Base-by-base conservation (phyloP, 2,113 vertebrate genomes). In the Ondatra zibethicus region DNA sequence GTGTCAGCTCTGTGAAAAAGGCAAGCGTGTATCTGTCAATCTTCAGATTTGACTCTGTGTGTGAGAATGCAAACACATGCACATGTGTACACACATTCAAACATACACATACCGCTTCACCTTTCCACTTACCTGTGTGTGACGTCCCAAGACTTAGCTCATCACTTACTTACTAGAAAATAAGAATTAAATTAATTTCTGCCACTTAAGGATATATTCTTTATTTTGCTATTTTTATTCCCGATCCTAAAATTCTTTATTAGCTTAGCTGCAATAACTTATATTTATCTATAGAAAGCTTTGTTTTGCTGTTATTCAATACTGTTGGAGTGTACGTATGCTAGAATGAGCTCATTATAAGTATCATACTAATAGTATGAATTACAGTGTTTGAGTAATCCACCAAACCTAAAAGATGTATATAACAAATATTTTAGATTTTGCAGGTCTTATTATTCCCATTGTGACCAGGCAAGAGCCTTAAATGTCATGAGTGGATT, bases 1-100 rank as follows among this genome's bases (percentile, higher is more conserved):
- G 91, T 98, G 98, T 98, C 98, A 98, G 89, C 95, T 93, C 95
- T 80, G 82, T 73, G 96, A 97, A 78, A 97, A 97, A 97, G 97
- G 97, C 98, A 97, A 89, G 96, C 98, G 14, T 88, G 14, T 97
- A 98, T n/a, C 92, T 97, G 98, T 98, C 98, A 97, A 3, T 96
- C 97, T 97, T 73, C 75, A 66, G 94, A 94, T 42, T 78, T 17
- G 95, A 14, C 91, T 95, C 19, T 89, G 14, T 29, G 23, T 75
- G 17, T 47, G 27, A 66, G 21, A 42, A 25, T 19, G 27, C 21
- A 3, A 7, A 14, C 65, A 39, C 19, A 33, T 33, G 13, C 39
- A 21, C 42, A 29, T 29, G 29, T 39, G 29, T 6, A 27, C 31
- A 50, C n/a, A 36, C 45, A 39, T 36, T 23, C 36, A 73, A 16